Evolutionary conservation across 2,888 invertebrate species (phyloP), one percentile per base, ranked within the genome.

Genomic region (Pharmacophagus antenor): DNA sequence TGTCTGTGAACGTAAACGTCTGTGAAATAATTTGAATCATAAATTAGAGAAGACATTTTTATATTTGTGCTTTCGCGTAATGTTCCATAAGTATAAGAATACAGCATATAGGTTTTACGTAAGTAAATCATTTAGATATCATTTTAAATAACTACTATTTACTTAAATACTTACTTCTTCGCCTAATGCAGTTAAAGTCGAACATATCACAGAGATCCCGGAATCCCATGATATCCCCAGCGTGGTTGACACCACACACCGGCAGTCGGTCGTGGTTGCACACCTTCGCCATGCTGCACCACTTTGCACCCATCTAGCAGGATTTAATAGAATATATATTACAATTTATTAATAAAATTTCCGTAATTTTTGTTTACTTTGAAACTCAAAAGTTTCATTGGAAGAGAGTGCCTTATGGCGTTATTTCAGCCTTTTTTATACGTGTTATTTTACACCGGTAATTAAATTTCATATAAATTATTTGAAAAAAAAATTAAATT

Each of bases 201-300:
- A 90, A 90, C 88, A 90, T 88, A 59, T 90, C 89, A 58, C 89
- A 90, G 15, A 89, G 80, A 66, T 90, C 89, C 2, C 89, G 65
- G 76, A 90, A 90, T 20, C 89, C 89, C 80, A 89, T 83, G 68
- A 88, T 66, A 69, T 90, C 89, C 0, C 89, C 89, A 0, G 88
- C 84, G 68, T 89, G 88, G 73, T 84, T 88, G 50, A 85, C 68
- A 1, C 89, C 89, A 58, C 89, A 90, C 51, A 86, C 73, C 0
- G 89, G 88, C 18, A 89, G 81, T 7, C 89, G 82, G 70, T 90
- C 89, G 66, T 90, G 89, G 74, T 88, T 89, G 74, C 89, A 90
- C 3, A 82, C 82, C 65, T 89, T 89, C 0, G 89, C 89, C 89
- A 88, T 88, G 67, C 84, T 80, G 72, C 89, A 90, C 89, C 89